Conservation (phyloP, 2,113 vertebrate genomes). For the Rhagologus leucostigma region DNA sequence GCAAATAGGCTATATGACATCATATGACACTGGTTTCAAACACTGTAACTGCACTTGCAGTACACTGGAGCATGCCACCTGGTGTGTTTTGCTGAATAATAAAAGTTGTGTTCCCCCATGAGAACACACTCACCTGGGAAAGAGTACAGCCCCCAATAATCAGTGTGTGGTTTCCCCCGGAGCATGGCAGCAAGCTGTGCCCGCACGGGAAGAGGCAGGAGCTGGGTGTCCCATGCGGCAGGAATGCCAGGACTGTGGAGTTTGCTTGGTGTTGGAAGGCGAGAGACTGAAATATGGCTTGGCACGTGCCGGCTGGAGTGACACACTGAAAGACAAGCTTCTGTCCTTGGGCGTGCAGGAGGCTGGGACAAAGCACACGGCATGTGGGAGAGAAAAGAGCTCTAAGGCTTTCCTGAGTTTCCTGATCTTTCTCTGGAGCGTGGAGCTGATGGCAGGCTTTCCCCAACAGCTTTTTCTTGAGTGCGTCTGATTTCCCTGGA, state of each 20-base stretch:
- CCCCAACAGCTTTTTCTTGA: neutral
- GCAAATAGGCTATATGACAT: neutral
- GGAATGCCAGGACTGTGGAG: conserved; percentile 64
- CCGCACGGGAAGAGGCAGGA: conserved; percentile 35
- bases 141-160: neutral
- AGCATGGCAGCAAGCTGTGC: neutral
- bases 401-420: neutral
- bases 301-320: conserved; percentile 25
- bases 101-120: neutral
- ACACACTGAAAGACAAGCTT: conserved; percentile 43
- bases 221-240: neutral
- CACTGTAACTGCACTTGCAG: neutral
- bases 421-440: neutral
- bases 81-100: neutral
- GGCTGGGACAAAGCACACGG: neutral
- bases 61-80: neutral
- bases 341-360: neutral
- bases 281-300: conserved; percentile 64
- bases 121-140: neutral
- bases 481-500: neutral
- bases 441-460: neutral
- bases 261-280: conserved; percentile 64
- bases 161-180: neutral
- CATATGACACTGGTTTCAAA: neutral
- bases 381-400: neutral